Percentiles rank a stretch among this genome's conserved stretches.
Conservation (phyloP, 2,113 vertebrate genomes). For the Eulemur macaco region DNA sequence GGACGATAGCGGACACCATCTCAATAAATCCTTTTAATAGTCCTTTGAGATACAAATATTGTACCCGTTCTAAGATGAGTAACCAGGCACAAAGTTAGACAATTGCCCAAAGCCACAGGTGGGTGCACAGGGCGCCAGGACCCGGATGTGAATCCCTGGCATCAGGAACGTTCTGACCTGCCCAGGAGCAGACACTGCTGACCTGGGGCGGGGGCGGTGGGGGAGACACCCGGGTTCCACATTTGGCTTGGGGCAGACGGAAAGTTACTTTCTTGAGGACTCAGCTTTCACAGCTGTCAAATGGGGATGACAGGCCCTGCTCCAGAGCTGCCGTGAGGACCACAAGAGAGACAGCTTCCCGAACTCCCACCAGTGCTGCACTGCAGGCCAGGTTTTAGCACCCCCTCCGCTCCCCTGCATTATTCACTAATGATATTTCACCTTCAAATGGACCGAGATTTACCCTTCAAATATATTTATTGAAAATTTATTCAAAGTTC, state of each 20-base stretch:
- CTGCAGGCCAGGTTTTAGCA: neutral
- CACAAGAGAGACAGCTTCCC: accelerated
- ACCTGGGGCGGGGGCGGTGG: neutral
- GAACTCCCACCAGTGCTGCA: accelerated
- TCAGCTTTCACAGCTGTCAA: neutral
- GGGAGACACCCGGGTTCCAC: neutral
- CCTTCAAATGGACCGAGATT: neutral
- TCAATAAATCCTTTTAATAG: neutral
- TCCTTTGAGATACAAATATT: neutral
- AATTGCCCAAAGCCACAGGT: neutral
- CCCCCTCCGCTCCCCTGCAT: neutral
- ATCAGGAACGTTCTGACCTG: neutral
- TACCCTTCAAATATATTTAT: neutral
- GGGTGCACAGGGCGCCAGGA: neutral
- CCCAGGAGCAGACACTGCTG: neutral
- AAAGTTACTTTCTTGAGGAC: neutral
- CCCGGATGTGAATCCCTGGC: neutral
- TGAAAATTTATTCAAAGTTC: neutral
- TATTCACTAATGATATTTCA: neutral
- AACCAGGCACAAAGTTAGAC: neutral
- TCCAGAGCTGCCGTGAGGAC: neutral
- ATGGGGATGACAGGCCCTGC: neutral
- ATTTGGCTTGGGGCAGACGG: neutral
- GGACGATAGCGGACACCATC: neutral
- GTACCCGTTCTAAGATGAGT: neutral